phyloP scores from a whole-genome alignment of 2,888 invertebrate species.

The Eupeodes luniger region DNA sequence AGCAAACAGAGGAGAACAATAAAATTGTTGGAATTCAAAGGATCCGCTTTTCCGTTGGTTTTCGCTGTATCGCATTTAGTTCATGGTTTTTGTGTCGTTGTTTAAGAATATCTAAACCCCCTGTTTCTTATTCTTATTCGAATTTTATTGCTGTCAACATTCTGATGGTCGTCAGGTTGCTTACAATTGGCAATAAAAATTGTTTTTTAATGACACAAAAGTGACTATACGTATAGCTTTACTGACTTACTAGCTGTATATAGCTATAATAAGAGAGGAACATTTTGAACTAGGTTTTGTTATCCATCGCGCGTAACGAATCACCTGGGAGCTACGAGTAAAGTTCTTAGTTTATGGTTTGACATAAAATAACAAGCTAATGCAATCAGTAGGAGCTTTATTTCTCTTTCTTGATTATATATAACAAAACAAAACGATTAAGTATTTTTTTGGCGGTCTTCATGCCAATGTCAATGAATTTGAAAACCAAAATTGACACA shows the following conservation, averaged over 20 bases:
- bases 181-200: slow-evolving; percentile 73
- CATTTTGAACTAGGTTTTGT: slow-evolving; percentile 23
- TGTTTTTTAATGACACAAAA: slow-evolving; percentile 63
- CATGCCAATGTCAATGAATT: slow-evolving; percentile 9
- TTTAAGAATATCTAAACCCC: slow-evolving; percentile 49
- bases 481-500: slow-evolving; percentile 53
- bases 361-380: slow-evolving; percentile 38
- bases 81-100: slow-evolving; percentile 31
- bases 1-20: slow-evolving; percentile 43
- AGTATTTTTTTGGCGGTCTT: slow-evolving; percentile 26
- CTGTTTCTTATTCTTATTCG: slow-evolving; percentile 1
- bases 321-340: slow-evolving; percentile 58
- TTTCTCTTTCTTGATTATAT: slow-evolving; percentile 56
- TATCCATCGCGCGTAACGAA: slow-evolving; percentile 45
- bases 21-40: slow-evolving; percentile 79
- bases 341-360: slow-evolving; percentile 63
- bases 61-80: slow-evolving; percentile 70
- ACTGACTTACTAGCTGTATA: slow-evolving; percentile 26
- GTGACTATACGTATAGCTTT: slow-evolving; percentile 48
- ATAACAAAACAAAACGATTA: neutral
- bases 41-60: slow-evolving; percentile 51
- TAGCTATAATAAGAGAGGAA: neutral
- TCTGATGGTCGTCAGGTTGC: slow-evolving; percentile 73
- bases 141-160: slow-evolving; percentile 73
- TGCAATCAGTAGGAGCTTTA: slow-evolving; percentile 55